Evolutionary conservation across 2,113 vertebrate genomes (phyloP), one percentile per base, ranked within the genome.

Genomic region (Prinia subflava): DNA sequence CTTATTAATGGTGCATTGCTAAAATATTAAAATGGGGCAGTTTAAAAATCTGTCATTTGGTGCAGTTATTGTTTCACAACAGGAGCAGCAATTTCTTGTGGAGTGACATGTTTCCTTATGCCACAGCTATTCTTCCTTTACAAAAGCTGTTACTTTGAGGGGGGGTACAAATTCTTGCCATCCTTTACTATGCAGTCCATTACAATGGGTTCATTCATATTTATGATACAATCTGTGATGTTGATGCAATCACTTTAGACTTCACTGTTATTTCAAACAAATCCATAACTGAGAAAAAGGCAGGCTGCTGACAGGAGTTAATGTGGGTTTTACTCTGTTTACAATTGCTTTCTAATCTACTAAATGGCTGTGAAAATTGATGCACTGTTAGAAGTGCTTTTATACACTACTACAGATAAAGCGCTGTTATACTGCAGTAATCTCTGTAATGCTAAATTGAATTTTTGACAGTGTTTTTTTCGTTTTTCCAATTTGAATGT

Each of bases 291-390:
- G 97, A 97, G 97, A 97, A 97, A 98, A 98, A 98, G 93, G 96
- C 94, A 97, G 87, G 94, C 97, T 98, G 96, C 94, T 98, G 98
- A 98, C 98, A 98, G 96, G 97, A 98, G 97, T 97, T 98, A 98
- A 98, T 98, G 97, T 94, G 93, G 96, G 96, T 97, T 98, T 98
- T 97, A 97, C 93, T 86, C 96, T 97, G 97, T 97, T 98, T 98
- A 98, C 98, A 98, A 98, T 97, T 98, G 98, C 97, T 98, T 98
- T 98, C 97, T 98, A 98, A 98, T 98, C 98, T 98, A 98, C 97
- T 97, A 98, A 98, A 98, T 97, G 97, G 97, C 97, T 98, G 96
- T 98, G 98, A 98, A 98, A 98, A 98, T 97, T 97, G 98, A 98
- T 97, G 98, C 97, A 96, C 93, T 94, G 95, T 98, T 98, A 97